Evolutionary conservation across 1,140 invertebrate genomes (phyloP), one percentile per base, ranked within the genome.

Genomic region (Drosophila cardini): DNA sequence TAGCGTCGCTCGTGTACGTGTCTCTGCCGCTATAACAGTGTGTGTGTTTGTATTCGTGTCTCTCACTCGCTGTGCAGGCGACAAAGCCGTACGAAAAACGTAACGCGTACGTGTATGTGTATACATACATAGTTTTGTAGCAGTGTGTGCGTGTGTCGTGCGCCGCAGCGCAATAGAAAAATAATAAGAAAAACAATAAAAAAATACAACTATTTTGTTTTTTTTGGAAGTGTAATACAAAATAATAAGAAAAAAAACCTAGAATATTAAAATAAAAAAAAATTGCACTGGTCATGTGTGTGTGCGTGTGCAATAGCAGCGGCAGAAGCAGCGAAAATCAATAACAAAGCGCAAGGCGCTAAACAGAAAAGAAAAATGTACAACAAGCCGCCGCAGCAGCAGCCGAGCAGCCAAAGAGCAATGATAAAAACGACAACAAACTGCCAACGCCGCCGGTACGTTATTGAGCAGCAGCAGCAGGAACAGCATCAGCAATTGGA

Each of bases 121-220:
- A 64, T 30, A 64, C 45, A 67, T n/a, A 68, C 46, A 68, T 43
- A 46, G 36, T 30, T 61, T 42, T 56, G 43, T 42, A 43, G 18
- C 21, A 43, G 34, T 67, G 56, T 42, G 63, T 62, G 60, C 34
- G 50, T 69, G 50, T 60, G 73, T 62, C 46, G 63, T 64, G 61
- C 55, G 69, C 73, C 82, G 69, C 81, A 85, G 82, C 82, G 76
- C 78, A 86, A 81, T 85, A 81, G 64, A 80, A 87, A 78, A 68
- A 77, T 71, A 60, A 58, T 52, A 72, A 52, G 36, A 63, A 65
- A 79, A 73, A 76, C 38, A 76, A 65, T 71, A 26, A 48, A 45
- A 45, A 42, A 40, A 34, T 52, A 71, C 58, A 53, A 48, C 40
- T 26, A 56, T 38, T 42, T 30, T 32, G 58, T 72, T 50, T 73